phyloP scores from a whole-genome alignment of 2,888 invertebrate genomes.

The Ennomos fuscantarius region DNA sequence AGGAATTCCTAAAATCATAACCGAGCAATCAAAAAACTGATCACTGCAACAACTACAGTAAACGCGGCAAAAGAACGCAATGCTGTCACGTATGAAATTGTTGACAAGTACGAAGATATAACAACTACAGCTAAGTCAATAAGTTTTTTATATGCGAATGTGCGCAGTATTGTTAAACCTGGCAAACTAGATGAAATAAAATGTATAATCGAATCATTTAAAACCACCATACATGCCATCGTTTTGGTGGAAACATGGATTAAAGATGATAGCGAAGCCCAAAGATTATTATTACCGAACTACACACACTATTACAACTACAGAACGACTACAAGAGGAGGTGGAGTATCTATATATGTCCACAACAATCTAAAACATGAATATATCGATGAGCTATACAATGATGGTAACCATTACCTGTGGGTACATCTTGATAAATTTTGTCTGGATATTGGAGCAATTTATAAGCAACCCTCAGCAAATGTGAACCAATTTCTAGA shows the following conservation, averaged over 20 bases:
- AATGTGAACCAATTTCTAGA: conserved; percentile 9
- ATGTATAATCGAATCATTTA: conserved; percentile 18
- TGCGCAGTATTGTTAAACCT: too few relatives aligned
- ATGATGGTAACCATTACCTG: conserved; percentile 16
- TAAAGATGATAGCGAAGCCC: conserved; percentile 2
- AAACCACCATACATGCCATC: conserved; percentile 2
- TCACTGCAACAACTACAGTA: too few relatives aligned
- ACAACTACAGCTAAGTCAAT: background rate
- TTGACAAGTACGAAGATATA: background rate
- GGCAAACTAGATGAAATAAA: conserved; percentile 29
- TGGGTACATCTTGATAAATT: conserved; percentile 22
- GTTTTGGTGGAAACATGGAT: conserved; percentile 24
- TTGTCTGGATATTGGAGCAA: conserved; percentile 18
- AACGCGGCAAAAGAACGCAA: background rate
- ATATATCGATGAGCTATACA: background rate
- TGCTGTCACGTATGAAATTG: conserved; percentile 4
- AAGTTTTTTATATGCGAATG: conserved; percentile 20
- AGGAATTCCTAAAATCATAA: conserved; percentile 2
- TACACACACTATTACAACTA: conserved; percentile 19
- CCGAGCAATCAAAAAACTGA: background rate
- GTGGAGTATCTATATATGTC: conserved; percentile 21
- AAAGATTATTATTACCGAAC: conserved; percentile 3
- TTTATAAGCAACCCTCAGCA: conserved; percentile 12
- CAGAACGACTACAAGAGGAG: conserved; percentile 3
- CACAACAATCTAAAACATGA: conserved; percentile 17